Percentiles rank a stretch among this genome's conserved stretches.
These are phyloP conservation scores for Epicauta chinensis DNA, from an alignment of 1,140 invertebrate species.

Conservation along the genomic window DNA sequence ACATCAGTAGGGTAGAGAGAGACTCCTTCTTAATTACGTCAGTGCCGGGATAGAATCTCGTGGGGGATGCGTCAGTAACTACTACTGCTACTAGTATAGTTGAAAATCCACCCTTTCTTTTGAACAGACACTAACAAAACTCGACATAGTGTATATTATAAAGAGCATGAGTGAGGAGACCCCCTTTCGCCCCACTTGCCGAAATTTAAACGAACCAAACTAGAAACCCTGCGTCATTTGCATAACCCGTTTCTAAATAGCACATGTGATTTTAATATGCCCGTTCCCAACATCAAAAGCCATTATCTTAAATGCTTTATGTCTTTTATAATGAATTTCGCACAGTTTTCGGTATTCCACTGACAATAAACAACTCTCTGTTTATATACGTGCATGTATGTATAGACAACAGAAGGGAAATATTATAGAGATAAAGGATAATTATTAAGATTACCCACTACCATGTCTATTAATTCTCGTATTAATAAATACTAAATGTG, in stretches of 20 bases:
- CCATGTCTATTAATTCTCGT: too few relatives aligned
- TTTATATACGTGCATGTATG: background rate
- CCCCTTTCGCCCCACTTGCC: background rate
- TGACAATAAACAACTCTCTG: slow-evolving; percentile 3
- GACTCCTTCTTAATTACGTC: slow-evolving; percentile 12
- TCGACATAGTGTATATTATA: too few relatives aligned
- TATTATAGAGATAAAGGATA: slow-evolving; percentile 4
- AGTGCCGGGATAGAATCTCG: slow-evolving; percentile 3
- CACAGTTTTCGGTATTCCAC: slow-evolving; percentile 7
- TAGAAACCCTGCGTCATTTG: slow-evolving; percentile 9
- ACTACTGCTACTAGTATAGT: background rate
- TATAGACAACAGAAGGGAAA: background rate
- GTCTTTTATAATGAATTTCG: slow-evolving; percentile 16
- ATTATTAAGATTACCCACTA: background rate
- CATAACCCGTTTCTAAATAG: slow-evolving; percentile 15
- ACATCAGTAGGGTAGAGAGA: background rate
- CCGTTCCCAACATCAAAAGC: slow-evolving; percentile 13
- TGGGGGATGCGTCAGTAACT: slow-evolving; percentile 10
- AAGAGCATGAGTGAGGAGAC: too few relatives aligned
- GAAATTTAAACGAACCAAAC: background rate
- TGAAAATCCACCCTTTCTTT: slow-evolving; percentile 14
- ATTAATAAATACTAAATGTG: too few relatives aligned
- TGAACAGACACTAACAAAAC: background rate
- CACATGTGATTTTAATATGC: slow-evolving; percentile 15
- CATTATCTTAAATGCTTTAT: slow-evolving; percentile 17